phyloP scores from a whole-genome alignment of 2,888 invertebrate species.

The Cryptosula pallasiana region DNA sequence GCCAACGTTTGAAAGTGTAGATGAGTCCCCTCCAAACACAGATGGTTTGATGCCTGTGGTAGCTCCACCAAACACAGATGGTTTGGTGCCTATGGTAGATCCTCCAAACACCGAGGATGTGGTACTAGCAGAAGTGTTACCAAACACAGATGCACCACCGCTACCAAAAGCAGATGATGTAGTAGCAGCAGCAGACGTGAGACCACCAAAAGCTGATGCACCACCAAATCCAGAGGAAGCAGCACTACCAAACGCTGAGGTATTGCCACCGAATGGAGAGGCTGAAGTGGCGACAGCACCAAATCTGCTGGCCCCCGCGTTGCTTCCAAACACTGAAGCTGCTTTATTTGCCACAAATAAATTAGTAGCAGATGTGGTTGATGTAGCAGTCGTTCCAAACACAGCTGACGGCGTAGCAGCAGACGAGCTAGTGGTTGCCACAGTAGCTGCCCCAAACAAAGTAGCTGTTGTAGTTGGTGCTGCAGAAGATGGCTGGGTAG shows the following conservation, averaged over 20 bases:
- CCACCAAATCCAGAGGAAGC: background rate
- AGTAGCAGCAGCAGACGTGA: slow-evolving; percentile 7
- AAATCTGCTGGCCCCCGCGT: background rate
- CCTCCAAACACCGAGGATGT: background rate
- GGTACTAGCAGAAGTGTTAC: background rate
- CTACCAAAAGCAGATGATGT: background rate
- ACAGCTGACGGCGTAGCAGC: background rate
- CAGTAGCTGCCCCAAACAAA: background rate
- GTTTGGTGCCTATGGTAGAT: background rate
- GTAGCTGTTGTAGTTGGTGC: background rate
- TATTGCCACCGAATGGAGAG: slow-evolving; percentile 11
- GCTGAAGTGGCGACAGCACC: background rate
- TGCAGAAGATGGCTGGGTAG: background rate
- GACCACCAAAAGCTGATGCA: background rate
- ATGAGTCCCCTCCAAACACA: background rate
- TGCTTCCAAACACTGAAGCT: background rate
- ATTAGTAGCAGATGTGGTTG: background rate
- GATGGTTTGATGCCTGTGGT: background rate
- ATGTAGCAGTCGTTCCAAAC: background rate
- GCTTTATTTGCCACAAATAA: background rate
- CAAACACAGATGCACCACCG: slow-evolving; percentile 1
- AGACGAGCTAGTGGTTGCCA: slow-evolving; percentile 1
- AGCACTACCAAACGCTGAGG: background rate
- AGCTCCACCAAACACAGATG: background rate
- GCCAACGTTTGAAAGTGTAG: background rate